Percentiles rank a stretch among this genome's conserved stretches.
Conservation (phyloP, 2,797 vertebrate genomes). For the Poeciliopsis infans region DNA sequence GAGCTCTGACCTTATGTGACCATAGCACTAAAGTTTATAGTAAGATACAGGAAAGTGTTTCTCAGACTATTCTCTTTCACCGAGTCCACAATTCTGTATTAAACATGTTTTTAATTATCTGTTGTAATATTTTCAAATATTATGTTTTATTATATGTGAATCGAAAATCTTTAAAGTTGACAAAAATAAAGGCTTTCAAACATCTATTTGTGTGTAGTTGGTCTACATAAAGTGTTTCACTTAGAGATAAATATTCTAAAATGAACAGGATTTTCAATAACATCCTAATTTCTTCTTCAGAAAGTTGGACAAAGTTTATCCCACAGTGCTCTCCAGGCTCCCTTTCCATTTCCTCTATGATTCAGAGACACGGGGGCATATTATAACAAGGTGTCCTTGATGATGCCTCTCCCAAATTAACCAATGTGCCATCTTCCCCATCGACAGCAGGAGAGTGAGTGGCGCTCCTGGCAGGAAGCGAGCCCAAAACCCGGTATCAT, state of each 20-base stretch:
- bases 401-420: constrained; percentile 66
- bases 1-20: neutral
- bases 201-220: too few relatives aligned
- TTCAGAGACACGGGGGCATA: constrained; percentile 51
- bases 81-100: too few relatives aligned
- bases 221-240: too few relatives aligned
- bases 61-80: neutral
- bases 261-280: neutral
- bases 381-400: constrained; percentile 70
- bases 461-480: constrained; percentile 74
- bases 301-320: constrained; percentile 53
- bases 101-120: too few relatives aligned
- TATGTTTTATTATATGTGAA: too few relatives aligned
- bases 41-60: neutral
- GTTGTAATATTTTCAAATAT: too few relatives aligned
- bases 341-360: constrained; percentile 46
- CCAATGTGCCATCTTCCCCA: constrained; percentile 67
- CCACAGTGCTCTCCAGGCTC: constrained; percentile 29
- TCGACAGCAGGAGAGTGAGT: constrained; percentile 73
- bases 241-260: neutral
- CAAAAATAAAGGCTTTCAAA: too few relatives aligned
- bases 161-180: too few relatives aligned
- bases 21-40: neutral
- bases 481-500: constrained; percentile 65
- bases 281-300: neutral